Evolutionary conservation across 2,113 vertebrate genomes (phyloP), one percentile per base, ranked within the genome.

Genomic region (Anoura caudifer): DNA sequence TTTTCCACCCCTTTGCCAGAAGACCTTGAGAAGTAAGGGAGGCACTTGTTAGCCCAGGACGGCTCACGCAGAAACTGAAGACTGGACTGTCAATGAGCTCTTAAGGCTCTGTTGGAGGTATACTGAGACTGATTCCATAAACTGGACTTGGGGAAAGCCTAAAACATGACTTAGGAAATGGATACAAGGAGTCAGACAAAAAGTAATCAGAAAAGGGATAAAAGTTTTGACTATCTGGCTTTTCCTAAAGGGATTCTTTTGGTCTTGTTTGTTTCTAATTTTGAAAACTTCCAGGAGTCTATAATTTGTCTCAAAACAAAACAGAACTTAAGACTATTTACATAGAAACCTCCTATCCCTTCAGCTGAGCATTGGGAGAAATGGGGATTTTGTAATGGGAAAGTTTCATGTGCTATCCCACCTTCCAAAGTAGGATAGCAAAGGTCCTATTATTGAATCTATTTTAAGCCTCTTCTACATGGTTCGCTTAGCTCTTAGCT

Each of bases 221-320:
- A 67, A 83, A 41, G n/a, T 17, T 11, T 75, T 8, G 83, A 17
- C 22, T 15, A 31, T 31, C n/a, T 95, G 86, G 12, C 24, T 89
- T 93, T 87, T 94, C 38, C 75, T 93, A 45, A 89, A 87, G 59
- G 28, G 24, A 20, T 70, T 61, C 43, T 70, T 85, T 93, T 47
- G 59, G 45, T 59, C 82, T 92, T 85, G 72, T 90, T 90, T 91
- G 33, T 31, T 90, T 63, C 85, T 52, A 80, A 50, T 79, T 70
- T 96, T 95, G 69, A 90, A 96, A 84, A 83, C 43, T 83, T 89
- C 20, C 16, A 50, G 59, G 47, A 69, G 4, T 56, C 26, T 79
- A 15, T 4, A 47, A 4, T 70, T 72, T 63, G 14, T 75, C 59
- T 50, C 61, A 33, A 67, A 75, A 41, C 22, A 72, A 50, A 76